These are phyloP conservation scores for Hapalemur alaotrensis DNA, from an alignment of 2,797 vertebrate species.

Conservation along the genomic window DNA sequence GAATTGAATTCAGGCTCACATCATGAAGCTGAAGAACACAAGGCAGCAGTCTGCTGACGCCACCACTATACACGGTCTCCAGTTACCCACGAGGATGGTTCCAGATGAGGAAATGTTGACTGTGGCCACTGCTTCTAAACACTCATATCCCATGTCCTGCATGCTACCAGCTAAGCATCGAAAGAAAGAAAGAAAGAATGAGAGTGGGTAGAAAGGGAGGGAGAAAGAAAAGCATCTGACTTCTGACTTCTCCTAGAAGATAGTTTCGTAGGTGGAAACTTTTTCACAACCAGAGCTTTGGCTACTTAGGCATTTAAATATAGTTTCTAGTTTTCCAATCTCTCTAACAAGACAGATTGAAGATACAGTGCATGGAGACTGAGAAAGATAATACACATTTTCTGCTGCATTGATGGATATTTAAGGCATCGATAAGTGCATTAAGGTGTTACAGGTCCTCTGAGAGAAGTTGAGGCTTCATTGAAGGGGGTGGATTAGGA, in stretches of 20 bases:
- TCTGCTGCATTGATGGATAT: background rate
- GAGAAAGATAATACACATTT: background rate
- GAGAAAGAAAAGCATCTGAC: background rate
- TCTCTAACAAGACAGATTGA: background rate
- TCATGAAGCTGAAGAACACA: background rate
- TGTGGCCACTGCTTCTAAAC: background rate
- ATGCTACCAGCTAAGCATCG: background rate
- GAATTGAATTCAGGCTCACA: background rate
- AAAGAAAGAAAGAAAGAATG: background rate
- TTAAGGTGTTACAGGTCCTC: background rate
- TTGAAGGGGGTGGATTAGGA: background rate
- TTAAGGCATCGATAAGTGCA: background rate
- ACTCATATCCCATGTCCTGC: background rate
- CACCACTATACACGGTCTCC: background rate
- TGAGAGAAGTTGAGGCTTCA: background rate
- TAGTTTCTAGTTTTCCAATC: background rate
- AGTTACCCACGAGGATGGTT: background rate
- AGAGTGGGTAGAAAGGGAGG: accelerated
- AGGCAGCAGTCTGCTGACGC: background rate
- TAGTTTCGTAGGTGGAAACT: background rate
- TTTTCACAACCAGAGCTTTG: background rate
- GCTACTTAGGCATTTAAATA: background rate
- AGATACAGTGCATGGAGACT: background rate
- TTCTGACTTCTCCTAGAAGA: background rate
- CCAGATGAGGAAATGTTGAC: accelerated